Percentiles rank a stretch among this genome's conserved stretches.
Conservation (phyloP, 2,113 vertebrate genomes). For the Ceyx cyanopectus region DNA sequence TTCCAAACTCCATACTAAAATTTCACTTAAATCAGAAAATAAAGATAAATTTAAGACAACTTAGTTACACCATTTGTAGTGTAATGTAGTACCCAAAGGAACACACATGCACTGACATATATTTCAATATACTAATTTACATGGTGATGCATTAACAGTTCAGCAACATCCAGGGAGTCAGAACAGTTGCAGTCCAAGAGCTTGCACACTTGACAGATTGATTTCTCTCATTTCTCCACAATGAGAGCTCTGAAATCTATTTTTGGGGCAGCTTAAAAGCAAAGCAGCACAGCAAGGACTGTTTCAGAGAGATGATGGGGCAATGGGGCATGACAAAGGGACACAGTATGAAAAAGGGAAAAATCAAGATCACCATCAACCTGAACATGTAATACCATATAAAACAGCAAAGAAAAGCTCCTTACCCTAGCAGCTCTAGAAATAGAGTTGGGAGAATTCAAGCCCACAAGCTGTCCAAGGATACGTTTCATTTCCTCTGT, state of each 20-base stretch:
- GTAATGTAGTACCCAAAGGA: background rate
- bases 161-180: background rate
- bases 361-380: background rate
- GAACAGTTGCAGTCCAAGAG: background rate
- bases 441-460: constrained; percentile 96
- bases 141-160: background rate
- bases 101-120: background rate
- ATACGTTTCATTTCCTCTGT: constrained; percentile 88
- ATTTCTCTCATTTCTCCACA: background rate
- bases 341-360: background rate
- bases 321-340: background rate
- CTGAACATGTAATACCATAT: background rate
- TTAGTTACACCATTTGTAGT: background rate
- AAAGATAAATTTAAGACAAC: background rate
- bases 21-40: background rate
- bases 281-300: background rate
- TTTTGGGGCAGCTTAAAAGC: background rate
- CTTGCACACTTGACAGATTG: background rate
- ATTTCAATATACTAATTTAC: background rate
- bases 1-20: background rate
- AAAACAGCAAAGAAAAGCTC: background rate
- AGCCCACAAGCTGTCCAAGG: constrained; percentile 89
- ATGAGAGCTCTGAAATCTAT: background rate
- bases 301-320: background rate
- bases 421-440: constrained; percentile 91